Conservation (phyloP, 2,797 vertebrate genomes). For the Clamator glandarius region DNA sequence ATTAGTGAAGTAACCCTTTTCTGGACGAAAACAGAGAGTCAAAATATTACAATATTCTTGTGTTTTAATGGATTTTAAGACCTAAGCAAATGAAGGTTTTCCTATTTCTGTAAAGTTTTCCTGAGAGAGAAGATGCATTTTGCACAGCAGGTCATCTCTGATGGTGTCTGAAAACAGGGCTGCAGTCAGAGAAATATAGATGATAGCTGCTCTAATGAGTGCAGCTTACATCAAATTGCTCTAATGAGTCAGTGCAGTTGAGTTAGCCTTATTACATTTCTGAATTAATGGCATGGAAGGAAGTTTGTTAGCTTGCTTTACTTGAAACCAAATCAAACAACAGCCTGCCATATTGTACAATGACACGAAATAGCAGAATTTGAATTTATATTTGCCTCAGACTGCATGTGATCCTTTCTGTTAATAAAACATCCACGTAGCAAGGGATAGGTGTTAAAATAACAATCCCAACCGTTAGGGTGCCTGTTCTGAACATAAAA, state of each 20-base stretch:
- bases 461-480: not conserved
- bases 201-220: slow-evolving; percentile 23
- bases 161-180: not conserved
- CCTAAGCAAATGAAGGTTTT: not conserved
- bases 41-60: not conserved
- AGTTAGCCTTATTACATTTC: slow-evolving; percentile 3
- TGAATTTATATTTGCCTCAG: not conserved
- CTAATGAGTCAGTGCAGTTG: slow-evolving; percentile 40
- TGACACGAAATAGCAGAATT: not conserved
- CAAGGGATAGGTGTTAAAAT: not conserved
- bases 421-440: not conserved
- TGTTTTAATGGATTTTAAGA: not conserved
- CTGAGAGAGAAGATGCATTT: not conserved
- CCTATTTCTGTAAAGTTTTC: not conserved
- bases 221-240: slow-evolving; percentile 15
- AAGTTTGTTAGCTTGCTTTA: slow-evolving; percentile 24
- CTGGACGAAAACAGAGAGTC: not conserved
- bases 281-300: slow-evolving; percentile 55
- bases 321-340: slow-evolving; percentile 22
- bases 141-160: slow-evolving; percentile 27
- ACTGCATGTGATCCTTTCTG: not conserved
- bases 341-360: not conserved
- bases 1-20: not conserved
- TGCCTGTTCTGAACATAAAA: accelerated
- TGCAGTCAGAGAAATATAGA: not conserved